Base-by-base conservation (phyloP, 2,888 invertebrate genomes). In the Hyppa rectilinea region DNA sequence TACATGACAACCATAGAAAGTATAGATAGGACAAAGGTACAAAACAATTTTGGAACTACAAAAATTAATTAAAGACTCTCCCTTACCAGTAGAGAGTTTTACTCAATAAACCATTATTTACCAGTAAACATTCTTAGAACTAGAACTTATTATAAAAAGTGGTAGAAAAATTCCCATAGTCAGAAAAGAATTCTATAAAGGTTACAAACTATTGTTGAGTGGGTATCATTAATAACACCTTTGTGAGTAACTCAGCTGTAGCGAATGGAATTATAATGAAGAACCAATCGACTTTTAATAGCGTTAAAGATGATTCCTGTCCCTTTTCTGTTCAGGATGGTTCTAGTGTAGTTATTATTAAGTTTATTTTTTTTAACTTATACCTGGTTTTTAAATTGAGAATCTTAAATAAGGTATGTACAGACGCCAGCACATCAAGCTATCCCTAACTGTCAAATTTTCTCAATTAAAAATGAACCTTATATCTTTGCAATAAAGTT, bases 241-340 rank as follows among this genome's bases (percentile, higher is more conserved):
- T 49, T 59, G 49, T 14, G 31, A 40, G 49, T 49, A 59, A n/a
- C 29, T 58, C 71, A 78, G 3, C 58, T 76, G 61, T 53, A 49
- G 17, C 66, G 49, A 47, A 78, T 67, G 63, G 53, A 34, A 55
- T 47, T 60, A 78, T 67, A 77, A 78, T 78, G 72, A 67, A 49
- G 31, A 72, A 29, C 58, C 47, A 40, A 76, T 68, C n/a, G 56
- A 34, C 56, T 68, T 76, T 76, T 76, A 68, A 74, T 68, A 50
- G 26, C 9, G 0, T 34, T 60, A 23, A 38, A 38, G n/a, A 45
- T 59, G 38, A 4, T 36, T 56, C 36, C 43, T 66, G 23, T 29
- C 29, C 59, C 47, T 47, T 59, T 47, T 52, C 14, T 0, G 26
- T 65, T 31, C 1, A 26, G 12, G 31, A 17, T 68, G 6, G 31